phyloP scores from a whole-genome alignment of 2,888 invertebrate genomes.

The Dynastes tityus region DNA sequence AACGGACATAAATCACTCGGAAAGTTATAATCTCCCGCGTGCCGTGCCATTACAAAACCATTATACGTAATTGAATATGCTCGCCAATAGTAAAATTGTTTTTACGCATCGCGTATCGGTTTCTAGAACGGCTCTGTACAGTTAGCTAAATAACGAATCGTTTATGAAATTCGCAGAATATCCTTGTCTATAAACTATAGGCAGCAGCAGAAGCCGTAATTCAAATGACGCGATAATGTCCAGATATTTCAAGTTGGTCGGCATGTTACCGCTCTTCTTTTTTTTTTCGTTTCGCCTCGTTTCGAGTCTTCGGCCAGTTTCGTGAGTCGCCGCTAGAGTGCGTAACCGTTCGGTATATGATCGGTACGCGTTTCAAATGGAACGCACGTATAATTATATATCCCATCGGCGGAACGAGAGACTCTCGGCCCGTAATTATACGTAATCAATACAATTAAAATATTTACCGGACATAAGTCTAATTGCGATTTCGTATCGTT shows the following conservation, averaged over 20 bases:
- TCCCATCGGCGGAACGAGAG: constrained; percentile 7
- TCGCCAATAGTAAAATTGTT: constrained; percentile 12
- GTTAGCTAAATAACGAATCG: constrained; percentile 43
- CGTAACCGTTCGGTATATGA: constrained; percentile 5
- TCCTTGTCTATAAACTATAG: not conserved
- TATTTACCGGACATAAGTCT: constrained; percentile 43
- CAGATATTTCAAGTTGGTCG: constrained; percentile 33
- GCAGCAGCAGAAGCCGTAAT: not conserved
- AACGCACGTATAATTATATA: constrained; percentile 35
- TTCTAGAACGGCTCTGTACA: constrained; percentile 40
- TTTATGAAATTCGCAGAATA: constrained; percentile 45
- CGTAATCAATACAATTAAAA: constrained; percentile 45
- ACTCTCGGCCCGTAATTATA: constrained; percentile 22
- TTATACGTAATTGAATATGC: constrained; percentile 31
- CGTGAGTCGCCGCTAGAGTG: constrained; percentile 7
- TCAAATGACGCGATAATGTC: constrained; percentile 45
- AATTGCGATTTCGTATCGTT: constrained; percentile 39
- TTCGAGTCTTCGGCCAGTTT: constrained; percentile 7
- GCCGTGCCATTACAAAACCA: constrained; percentile 5
- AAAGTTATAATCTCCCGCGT: constrained; percentile 3
- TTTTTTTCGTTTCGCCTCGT: not conserved
- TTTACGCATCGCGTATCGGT: constrained; percentile 28
- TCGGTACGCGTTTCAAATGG: constrained; percentile 18
- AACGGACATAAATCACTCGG: constrained; percentile 25
- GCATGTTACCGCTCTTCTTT: not conserved